Percentiles rank a stretch among this genome's conserved stretches.
Evolutionary conservation across 2,888 invertebrate genomes (phyloP).

Genomic region (Ditula angustiorana): DNA sequence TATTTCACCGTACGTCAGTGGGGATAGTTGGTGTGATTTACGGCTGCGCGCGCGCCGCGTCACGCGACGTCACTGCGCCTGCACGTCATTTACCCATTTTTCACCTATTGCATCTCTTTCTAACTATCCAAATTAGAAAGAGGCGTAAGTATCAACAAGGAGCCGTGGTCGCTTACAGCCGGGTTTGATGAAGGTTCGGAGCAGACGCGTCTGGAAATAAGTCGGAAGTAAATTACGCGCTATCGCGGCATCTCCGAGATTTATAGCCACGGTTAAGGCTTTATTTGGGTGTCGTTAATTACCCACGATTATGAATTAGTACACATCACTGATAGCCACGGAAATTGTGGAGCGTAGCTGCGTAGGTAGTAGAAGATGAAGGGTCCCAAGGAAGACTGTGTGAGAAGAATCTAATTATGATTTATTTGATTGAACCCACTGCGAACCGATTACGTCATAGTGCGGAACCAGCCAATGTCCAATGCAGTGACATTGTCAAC

Average conservation of each 20-base stretch:
- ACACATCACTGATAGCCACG: background rate
- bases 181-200: background rate
- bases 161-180: background rate
- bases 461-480: no score
- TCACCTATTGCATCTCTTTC: background rate
- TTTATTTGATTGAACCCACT: no score
- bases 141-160: background rate
- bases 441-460: no score
- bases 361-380: no score
- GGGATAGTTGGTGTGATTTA: background rate
- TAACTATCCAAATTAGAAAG: background rate
- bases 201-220: slow-evolving; percentile 28
- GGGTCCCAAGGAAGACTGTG: background rate
- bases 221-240: slow-evolving; percentile 69
- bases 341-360: background rate
- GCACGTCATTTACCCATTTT: background rate
- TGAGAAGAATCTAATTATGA: no score
- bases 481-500: no score
- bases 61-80: background rate
- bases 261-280: slow-evolving; percentile 15
- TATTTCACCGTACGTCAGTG: slow-evolving; percentile 1
- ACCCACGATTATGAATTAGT: slow-evolving; percentile 7
- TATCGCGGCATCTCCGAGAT: slow-evolving; percentile 39
- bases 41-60: background rate
- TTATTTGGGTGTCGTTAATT: slow-evolving; percentile 16